These are phyloP conservation scores for Apodemia duryi DNA, from an alignment of 2,888 invertebrate genomes.

Conservation along the genomic window DNA sequence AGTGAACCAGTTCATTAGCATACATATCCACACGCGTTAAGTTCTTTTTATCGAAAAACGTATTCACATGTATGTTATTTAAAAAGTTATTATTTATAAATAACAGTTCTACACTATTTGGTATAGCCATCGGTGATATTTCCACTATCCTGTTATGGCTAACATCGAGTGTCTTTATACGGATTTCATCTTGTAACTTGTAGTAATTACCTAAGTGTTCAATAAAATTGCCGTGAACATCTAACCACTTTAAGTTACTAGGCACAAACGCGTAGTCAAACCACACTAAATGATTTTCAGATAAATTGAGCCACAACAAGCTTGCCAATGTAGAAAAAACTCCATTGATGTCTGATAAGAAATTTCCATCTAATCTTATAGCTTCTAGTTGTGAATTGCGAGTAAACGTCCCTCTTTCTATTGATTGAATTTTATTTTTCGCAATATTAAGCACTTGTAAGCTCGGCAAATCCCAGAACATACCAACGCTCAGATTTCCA, in stretches of 20 bases:
- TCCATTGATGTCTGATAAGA: constrained; percentile 92
- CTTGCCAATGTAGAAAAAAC: constrained; percentile 92
- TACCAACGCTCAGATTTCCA: constrained; percentile 89
- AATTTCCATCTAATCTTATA: constrained; percentile 92
- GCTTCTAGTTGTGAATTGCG: constrained; percentile 90
- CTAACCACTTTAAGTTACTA: constrained; percentile 92
- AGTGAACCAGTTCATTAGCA: constrained; percentile 89
- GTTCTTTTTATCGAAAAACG: constrained; percentile 91
- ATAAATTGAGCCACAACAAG: constrained; percentile 91
- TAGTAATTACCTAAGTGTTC: constrained; percentile 93
- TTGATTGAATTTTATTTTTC: constrained; percentile 91
- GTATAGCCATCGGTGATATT: constrained; percentile 90
- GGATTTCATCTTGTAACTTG: constrained; percentile 88
- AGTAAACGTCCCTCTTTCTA: constrained; percentile 91
- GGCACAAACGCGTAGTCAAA: constrained; percentile 96
- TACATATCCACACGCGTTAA: constrained; percentile 94
- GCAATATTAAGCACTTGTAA: constrained; percentile 93
- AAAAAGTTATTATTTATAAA: constrained; percentile 95
- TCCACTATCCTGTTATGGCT: constrained; percentile 93
- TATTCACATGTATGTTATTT: constrained; percentile 88
- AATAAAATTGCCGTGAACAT: constrained; percentile 94
- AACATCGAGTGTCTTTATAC: constrained; percentile 91
- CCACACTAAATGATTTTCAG: constrained; percentile 94
- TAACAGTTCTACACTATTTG: constrained; percentile 91
- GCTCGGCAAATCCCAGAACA: constrained; percentile 91